These are phyloP conservation scores for Eriocheir sinensis DNA, from an alignment of 1,140 invertebrate genomes.

Conservation along the genomic window DNA sequence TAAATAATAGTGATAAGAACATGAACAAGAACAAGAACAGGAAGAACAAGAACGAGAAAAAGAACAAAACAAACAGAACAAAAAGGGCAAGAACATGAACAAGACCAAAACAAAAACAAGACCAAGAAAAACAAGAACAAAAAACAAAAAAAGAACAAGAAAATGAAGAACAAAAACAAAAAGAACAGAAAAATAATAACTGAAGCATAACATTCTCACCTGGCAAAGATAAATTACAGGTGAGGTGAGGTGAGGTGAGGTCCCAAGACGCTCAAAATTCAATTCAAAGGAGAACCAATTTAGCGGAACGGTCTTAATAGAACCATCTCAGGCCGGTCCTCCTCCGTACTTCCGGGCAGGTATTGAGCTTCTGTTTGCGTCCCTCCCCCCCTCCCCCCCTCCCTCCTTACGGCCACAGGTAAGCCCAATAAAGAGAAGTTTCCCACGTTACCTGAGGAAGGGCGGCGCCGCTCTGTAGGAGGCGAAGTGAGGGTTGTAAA, in stretches of 20 bases:
- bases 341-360: not conserved
- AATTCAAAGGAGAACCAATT: no score
- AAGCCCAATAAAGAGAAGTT: constrained; percentile 3
- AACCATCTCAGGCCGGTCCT: not conserved
- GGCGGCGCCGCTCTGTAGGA: not conserved
- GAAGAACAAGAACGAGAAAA: not conserved
- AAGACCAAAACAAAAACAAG: not conserved
- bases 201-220: no score
- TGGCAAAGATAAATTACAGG: no score
- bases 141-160: no score
- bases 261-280: not conserved
- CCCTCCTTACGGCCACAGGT: not conserved
- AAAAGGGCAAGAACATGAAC: not conserved
- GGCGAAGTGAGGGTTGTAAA: not conserved
- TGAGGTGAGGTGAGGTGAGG: no score
- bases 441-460: constrained; percentile 4
- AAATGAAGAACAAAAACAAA: no score
- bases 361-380: not conserved
- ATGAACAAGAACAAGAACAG: not conserved
- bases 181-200: no score
- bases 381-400: not conserved
- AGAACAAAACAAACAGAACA: not conserved
- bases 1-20: not conserved
- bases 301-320: no score
- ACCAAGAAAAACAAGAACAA: no score